Evolutionary conservation across 53 echinoderm and acorn worm genomes (phyloP), one percentile per base, ranked within the genome.

Genomic region (Apostichopus leukothele): DNA sequence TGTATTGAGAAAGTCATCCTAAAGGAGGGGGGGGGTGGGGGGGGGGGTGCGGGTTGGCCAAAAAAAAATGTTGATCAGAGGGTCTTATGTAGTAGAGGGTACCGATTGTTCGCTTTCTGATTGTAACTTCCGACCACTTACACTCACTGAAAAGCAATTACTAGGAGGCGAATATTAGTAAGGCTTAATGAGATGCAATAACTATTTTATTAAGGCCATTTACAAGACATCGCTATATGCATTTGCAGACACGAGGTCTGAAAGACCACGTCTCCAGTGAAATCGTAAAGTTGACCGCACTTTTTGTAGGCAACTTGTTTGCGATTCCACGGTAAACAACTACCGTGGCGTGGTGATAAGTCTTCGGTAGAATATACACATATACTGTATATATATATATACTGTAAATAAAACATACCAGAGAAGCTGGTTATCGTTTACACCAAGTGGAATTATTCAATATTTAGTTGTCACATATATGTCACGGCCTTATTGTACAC

Each of bases 91-190:
- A 19, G 4, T 22, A 5, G 53, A 11, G 81, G 71, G 13, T 71
- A 57, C 81, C 18, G 3, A 81, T 52, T 81, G 25, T 81, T 57
- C 54, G 9, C 55, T 39, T 39, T 57, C 7, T 55, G 60, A 54
- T 81, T 59, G 81, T 81, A 22, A 53, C n/a, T 81, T 81, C 60
- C 60, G 55, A 59, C 55, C 81, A 54, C 81, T 81, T 81, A 20
- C 39, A 54, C 81, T 59, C 54, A 54, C 11, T 25, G 59, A 59
- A 81, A 54, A 25, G 11, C 57, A 59, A 52, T 81, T 59, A 54
- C 60, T 22, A 81, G 9, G 55, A 54, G 20, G 16, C 71, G 18
- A n/a, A 71, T 71, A n/a, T n/a, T 71, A 6, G 18, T 19, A n/a
- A 18, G 20, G 71, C 16, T 71, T 71, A 71, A 71, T 71, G 21